These are phyloP conservation scores for Cuculus canorus DNA, from an alignment of 2,797 vertebrate species.

Conservation along the genomic window DNA sequence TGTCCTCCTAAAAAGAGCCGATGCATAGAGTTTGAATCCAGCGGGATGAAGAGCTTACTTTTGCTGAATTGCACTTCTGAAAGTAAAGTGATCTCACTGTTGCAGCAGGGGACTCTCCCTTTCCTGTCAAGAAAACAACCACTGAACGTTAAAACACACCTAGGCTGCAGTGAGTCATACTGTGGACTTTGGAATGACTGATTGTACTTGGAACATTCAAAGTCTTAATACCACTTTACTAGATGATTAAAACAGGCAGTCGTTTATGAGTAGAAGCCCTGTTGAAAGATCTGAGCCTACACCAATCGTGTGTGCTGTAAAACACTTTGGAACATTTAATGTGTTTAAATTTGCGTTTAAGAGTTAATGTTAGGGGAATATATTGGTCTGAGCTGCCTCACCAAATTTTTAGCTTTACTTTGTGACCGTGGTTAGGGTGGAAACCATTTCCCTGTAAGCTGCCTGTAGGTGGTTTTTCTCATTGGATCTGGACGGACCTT, in stretches of 20 bases:
- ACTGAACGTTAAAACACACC: conserved; percentile 50
- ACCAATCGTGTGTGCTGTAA: background rate
- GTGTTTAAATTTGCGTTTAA: background rate
- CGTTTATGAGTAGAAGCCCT: background rate
- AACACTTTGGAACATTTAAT: background rate
- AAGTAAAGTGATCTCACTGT: conserved; percentile 18
- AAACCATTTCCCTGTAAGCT: background rate
- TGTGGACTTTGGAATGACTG: conserved; percentile 48
- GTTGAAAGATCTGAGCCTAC: conserved; percentile 2
- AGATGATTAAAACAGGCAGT: background rate
- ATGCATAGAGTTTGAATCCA: background rate
- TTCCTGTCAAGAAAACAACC: conserved; percentile 53
- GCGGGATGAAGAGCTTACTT: background rate
- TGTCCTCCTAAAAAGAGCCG: background rate
- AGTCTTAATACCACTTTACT: background rate
- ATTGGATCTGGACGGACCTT: background rate
- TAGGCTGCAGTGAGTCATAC: conserved; percentile 35
- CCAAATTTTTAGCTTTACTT: background rate
- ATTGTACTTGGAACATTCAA: background rate
- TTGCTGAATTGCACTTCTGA: background rate
- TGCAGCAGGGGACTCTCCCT: conserved; percentile 25
- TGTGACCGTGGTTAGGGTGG: background rate
- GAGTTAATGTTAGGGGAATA: background rate
- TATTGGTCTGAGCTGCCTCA: background rate
- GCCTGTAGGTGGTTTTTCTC: background rate